These are phyloP conservation scores for Emydoidea blandingii DNA, from an alignment of 2,797 vertebrate genomes.

Conservation along the genomic window DNA sequence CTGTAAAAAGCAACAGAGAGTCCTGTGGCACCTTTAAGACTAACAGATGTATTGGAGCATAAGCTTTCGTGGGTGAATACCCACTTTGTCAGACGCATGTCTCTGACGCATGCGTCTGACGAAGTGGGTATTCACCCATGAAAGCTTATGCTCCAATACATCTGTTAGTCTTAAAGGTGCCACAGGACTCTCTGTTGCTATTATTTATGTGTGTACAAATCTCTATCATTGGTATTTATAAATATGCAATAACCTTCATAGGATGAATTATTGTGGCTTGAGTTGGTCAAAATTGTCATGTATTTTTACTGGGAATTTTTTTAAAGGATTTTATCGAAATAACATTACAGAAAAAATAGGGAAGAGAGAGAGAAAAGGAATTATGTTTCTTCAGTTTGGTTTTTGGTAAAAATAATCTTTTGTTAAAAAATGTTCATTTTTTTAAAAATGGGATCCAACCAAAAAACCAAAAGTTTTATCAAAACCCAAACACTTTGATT, in stretches of 20 bases:
- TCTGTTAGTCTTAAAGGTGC: too few species aligned
- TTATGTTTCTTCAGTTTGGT: neutral
- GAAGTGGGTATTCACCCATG: too few species aligned
- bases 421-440: neutral
- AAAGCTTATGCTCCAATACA: too few species aligned
- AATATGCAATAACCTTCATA: neutral
- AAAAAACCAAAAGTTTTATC: neutral
- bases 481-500: neutral
- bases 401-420: neutral
- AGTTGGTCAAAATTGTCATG: neutral
- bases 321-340: neutral
- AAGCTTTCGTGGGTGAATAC: too few species aligned
- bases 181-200: too few species aligned
- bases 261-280: neutral
- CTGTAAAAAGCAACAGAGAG: too few species aligned
- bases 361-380: too few species aligned
- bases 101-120: too few species aligned
- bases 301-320: neutral
- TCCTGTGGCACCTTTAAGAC: too few species aligned
- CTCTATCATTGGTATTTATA: neutral
- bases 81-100: too few species aligned
- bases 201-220: neutral
- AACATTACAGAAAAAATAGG: conserved; percentile 10
- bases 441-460: neutral
- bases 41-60: too few species aligned